Conservation (phyloP, 2,797 vertebrate genomes). For the Esox masquinongy region DNA sequence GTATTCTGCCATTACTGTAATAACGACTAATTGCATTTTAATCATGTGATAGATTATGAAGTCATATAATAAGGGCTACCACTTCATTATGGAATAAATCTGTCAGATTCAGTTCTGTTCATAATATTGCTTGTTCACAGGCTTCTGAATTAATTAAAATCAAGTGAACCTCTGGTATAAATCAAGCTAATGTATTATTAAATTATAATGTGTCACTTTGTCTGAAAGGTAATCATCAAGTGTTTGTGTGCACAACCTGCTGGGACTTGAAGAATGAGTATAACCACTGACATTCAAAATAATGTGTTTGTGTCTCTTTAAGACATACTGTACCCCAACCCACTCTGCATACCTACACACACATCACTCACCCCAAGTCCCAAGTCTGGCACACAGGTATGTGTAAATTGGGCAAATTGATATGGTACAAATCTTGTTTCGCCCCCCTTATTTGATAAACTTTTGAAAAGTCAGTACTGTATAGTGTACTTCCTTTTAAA, state of each 20-base stretch:
- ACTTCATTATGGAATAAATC: constrained; percentile 72
- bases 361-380: background rate
- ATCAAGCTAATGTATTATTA: constrained; percentile 69
- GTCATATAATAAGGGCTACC: constrained; percentile 66
- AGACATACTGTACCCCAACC: background rate
- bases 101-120: constrained; percentile 70
- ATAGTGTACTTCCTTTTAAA: constrained; percentile 49
- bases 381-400: constrained; percentile 34
- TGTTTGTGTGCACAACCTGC: constrained; percentile 40
- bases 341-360: background rate
- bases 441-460: constrained; percentile 46
- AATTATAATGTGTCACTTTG: constrained; percentile 61
- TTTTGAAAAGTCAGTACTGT: constrained; percentile 49
- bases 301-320: constrained; percentile 11
- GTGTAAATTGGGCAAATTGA: constrained; percentile 23
- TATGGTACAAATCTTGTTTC: constrained; percentile 53
- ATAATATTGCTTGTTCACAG: constrained; percentile 72
- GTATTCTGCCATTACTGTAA: constrained; percentile 73
- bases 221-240: constrained; percentile 58
- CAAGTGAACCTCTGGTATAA: constrained; percentile 71
- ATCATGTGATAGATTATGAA: constrained; percentile 79
- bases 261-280: background rate
- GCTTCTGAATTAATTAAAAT: constrained; percentile 73
- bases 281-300: constrained; percentile 2
- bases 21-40: constrained; percentile 79